These are phyloP conservation scores for Luperina testacea DNA, from an alignment of 2,888 invertebrate species.

Conservation along the genomic window DNA sequence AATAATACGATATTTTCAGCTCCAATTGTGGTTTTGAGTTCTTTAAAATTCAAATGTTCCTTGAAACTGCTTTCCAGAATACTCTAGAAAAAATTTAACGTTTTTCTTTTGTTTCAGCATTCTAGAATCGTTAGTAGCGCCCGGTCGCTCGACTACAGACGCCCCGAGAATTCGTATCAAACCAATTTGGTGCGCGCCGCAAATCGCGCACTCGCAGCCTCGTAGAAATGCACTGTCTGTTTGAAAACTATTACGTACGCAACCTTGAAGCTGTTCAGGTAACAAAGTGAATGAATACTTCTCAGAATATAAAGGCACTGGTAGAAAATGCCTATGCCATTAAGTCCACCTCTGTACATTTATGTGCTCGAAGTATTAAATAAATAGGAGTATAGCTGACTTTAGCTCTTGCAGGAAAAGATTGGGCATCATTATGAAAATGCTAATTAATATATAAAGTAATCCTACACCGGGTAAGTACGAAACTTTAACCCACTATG, in stretches of 20 bases:
- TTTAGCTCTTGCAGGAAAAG: background rate
- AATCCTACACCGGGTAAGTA: background rate
- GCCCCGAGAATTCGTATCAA: slow-evolving; percentile 71
- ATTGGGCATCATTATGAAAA: background rate
- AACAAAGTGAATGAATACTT: background rate
- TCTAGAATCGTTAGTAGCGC: slow-evolving; percentile 63
- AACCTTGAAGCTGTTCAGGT: slow-evolving; percentile 9
- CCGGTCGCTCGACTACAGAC: slow-evolving; percentile 67
- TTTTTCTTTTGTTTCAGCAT: background rate
- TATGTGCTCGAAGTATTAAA: too few relatives aligned
- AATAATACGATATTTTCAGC: background rate
- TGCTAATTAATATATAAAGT: background rate
- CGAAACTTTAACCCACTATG: too few relatives aligned
- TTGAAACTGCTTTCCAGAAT: background rate
- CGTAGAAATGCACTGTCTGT: slow-evolving; percentile 64
- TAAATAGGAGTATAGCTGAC: too few relatives aligned
- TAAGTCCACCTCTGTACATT: too few relatives aligned
- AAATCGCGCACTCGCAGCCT: slow-evolving; percentile 69
- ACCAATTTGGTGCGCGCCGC: slow-evolving; percentile 72
- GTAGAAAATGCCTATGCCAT: too few relatives aligned
- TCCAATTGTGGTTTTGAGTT: background rate
- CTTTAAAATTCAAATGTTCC: background rate
- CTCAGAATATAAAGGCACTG: background rate
- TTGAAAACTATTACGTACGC: slow-evolving; percentile 48
- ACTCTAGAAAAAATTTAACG: background rate